Evolutionary conservation across 2,113 vertebrate genomes (phyloP).

Genomic region (Crotalus viridis): DNA sequence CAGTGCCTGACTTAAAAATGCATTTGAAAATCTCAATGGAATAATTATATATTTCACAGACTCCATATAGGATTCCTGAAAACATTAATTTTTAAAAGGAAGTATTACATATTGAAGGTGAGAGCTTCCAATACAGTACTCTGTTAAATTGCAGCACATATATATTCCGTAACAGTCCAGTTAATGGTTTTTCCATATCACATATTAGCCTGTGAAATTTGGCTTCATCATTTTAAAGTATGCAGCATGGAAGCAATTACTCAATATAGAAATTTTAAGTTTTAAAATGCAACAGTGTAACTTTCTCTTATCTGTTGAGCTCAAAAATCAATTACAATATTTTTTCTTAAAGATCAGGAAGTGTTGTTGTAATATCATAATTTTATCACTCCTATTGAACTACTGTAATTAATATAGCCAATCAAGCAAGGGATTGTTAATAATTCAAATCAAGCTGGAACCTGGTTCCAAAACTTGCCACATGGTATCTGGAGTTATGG

Average conservation of each 20-base stretch:
- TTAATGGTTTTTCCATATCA: not conserved
- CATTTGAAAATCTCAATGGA: not conserved
- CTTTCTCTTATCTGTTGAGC: not conserved
- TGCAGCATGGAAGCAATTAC: not conserved
- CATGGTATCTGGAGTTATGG: not conserved
- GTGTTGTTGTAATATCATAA: not conserved
- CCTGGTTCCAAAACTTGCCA: constrained; percentile 18
- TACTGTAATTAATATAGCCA: not conserved
- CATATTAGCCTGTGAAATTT: not conserved
- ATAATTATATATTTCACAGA: not conserved
- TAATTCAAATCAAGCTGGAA: not conserved
- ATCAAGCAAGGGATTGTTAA: not conserved
- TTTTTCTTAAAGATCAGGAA: not conserved
- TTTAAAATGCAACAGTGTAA: accelerated
- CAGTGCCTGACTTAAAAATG: not conserved
- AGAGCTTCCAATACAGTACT: not conserved
- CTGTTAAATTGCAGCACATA: not conserved
- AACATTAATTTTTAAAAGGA: not conserved
- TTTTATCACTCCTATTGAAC: not conserved
- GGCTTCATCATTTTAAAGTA: not conserved
- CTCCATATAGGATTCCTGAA: not conserved
- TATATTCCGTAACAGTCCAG: not conserved
- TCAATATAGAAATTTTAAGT: not conserved
- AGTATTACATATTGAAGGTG: not conserved
- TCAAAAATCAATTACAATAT: accelerated